Conservation (phyloP, 2,797 vertebrate genomes). For the Cuculus canorus region DNA sequence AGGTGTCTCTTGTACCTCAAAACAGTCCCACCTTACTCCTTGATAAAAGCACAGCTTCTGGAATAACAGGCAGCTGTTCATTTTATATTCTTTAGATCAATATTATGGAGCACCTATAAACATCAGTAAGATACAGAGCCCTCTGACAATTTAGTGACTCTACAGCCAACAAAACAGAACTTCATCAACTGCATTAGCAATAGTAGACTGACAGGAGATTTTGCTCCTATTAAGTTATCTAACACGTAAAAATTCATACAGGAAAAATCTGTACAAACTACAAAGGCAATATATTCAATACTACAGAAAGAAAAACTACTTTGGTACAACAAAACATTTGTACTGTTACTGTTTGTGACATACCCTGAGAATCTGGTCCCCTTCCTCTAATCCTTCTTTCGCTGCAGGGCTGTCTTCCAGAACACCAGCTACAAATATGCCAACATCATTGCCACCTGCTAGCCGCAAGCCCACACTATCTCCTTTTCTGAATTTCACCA, state of each 20-base stretch:
- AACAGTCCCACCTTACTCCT: not conserved
- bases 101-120: not conserved
- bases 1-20: not conserved
- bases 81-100: not conserved
- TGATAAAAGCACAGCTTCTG: not conserved
- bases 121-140: not conserved
- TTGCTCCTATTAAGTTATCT: not conserved
- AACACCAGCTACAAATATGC: constrained; percentile 98
- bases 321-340: not conserved
- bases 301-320: not conserved
- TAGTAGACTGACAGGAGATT: not conserved
- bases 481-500: constrained; percentile 99
- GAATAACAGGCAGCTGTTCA: not conserved
- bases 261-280: not conserved
- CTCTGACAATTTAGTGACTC: not conserved
- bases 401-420: constrained; percentile 97
- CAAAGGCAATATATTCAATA: not conserved
- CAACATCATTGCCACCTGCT: constrained; percentile 97
- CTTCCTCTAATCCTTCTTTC: constrained; percentile 98
- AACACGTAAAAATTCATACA: not conserved
- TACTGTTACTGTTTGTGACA: not conserved
- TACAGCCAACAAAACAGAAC: not conserved
- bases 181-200: not conserved
- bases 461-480: constrained; percentile 96
- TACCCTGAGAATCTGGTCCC: constrained; percentile 99